Conservation (phyloP, 2,113 vertebrate species). For the Malurus alboscapulatus region DNA sequence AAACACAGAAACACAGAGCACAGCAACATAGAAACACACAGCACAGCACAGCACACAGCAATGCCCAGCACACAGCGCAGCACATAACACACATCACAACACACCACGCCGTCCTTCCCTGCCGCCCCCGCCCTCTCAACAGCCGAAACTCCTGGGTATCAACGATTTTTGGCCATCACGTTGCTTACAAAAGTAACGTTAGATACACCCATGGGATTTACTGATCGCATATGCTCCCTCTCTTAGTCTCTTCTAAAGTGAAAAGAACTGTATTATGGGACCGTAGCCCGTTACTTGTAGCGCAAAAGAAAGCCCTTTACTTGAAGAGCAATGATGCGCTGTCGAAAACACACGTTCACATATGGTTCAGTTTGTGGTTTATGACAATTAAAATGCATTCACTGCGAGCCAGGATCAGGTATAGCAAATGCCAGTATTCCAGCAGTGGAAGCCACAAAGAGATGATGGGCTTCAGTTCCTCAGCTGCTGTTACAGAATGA, state of each 20-base stretch:
- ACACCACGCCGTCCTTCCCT: not conserved
- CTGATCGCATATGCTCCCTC: not conserved
- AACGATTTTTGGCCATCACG: not conserved
- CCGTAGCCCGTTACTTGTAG: not conserved
- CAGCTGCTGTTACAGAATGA: not conserved
- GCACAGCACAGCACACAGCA: not conserved
- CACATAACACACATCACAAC: not conserved
- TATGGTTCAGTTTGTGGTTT: conserved; percentile 36
- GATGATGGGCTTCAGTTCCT: not conserved
- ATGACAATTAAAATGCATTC: conserved; percentile 30
- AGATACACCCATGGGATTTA: not conserved
- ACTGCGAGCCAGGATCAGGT: not conserved
- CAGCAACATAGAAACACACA: not conserved
- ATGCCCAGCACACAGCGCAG: not conserved
- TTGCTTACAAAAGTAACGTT: not conserved
- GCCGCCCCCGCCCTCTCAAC: not conserved
- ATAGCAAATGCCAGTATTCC: not conserved
- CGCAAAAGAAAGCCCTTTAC: not conserved
- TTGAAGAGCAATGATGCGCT: not conserved
- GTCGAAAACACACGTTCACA: conserved; percentile 11
- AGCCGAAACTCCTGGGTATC: not conserved
- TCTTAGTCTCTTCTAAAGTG: not conserved
- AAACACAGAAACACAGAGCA: not conserved
- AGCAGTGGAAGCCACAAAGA: not conserved
- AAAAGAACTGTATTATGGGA: not conserved